Conservation (phyloP, 2,113 vertebrate genomes). For the Oreotrochilus melanogaster region DNA sequence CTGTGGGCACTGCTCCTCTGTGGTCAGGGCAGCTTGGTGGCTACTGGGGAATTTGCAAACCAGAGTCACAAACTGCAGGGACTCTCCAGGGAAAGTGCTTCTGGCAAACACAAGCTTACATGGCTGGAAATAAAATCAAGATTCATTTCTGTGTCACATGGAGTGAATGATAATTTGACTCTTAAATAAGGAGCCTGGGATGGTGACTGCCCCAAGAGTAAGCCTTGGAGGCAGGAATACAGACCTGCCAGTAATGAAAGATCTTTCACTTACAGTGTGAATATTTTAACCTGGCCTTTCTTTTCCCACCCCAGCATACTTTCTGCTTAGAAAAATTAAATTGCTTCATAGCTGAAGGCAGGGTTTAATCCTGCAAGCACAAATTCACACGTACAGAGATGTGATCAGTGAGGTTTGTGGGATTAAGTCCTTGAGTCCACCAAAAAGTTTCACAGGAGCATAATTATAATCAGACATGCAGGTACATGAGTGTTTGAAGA, state of each 20-base stretch:
- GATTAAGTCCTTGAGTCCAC: slow-evolving; percentile 36
- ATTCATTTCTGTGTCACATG: not conserved
- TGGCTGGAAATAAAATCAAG: not conserved
- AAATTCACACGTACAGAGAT: not conserved
- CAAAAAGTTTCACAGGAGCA: not conserved
- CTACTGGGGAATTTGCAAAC: not conserved
- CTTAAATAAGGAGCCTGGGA: not conserved
- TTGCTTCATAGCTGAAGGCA: slow-evolving; percentile 19
- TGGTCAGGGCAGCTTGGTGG: not conserved
- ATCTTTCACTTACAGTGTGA: not conserved
- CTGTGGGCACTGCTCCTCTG: not conserved
- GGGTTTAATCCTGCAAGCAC: not conserved
- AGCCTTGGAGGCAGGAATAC: not conserved
- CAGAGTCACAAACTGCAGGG: not conserved
- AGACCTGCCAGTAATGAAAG: not conserved
- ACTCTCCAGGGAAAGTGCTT: not conserved
- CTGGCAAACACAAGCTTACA: rapidly evolving
- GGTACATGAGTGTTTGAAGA: not conserved
- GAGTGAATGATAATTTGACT: not conserved
- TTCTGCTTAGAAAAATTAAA: slow-evolving; percentile 31
- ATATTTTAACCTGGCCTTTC: not conserved
- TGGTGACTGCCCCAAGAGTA: not conserved
- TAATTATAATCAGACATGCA: slow-evolving; percentile 27
- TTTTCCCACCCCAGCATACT: not conserved
- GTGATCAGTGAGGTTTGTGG: not conserved